Base-by-base conservation (phyloP, 2,113 vertebrate genomes). In the Apus apus region DNA sequence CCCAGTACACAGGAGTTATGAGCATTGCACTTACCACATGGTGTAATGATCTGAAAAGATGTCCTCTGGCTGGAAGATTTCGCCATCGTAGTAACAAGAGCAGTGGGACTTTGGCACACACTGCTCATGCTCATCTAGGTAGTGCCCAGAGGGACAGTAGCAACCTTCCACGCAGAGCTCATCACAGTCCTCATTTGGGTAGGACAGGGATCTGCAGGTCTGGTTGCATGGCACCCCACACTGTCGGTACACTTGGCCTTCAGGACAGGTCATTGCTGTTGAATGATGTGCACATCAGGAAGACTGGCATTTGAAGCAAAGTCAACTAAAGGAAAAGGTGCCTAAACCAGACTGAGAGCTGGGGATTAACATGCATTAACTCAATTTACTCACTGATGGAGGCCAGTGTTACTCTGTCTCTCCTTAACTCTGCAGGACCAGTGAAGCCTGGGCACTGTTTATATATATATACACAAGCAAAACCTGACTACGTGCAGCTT, bases 11-110 rank as follows among this genome's bases (percentile, higher is more conserved):
- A 51, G 30, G 45, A 54, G 22, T 36, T 29, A 48, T 0, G 0
- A 88, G 38, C 16, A 13, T 7, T 1, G 2, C 57, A 75, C 99
- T 97, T 82, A 99, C 99, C 99, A 99, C 97, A 98, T 98, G 92
- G 97, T 98, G 82, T 98, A 98, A 87, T 99, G 99, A 93, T 99
- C 98, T 0, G 99, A 99, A 74, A 99, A 99, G 82, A 99, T 83
- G 11, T 99, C 99, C 21, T 98, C 98, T 1, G 99, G 99, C 96
- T 99, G 98, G 97, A 99, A 99, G 92, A 99, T 97, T 87, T 99
- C 99, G 5, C 99, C 99, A 0, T 99, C 98, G 1, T 99, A 98
- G 91, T 99, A 98, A 88, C 99, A 99, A 58, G 98, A 98, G 87
- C 99, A 99, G 71, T 97, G 98, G 45, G 98, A 97, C 70, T 97